A percentile compares a stretch with the other conserved stretches of the same genome.
phyloP scores from a whole-genome alignment of 2,797 vertebrate genomes.

The Microctenopoma stevenorrisi region DNA sequence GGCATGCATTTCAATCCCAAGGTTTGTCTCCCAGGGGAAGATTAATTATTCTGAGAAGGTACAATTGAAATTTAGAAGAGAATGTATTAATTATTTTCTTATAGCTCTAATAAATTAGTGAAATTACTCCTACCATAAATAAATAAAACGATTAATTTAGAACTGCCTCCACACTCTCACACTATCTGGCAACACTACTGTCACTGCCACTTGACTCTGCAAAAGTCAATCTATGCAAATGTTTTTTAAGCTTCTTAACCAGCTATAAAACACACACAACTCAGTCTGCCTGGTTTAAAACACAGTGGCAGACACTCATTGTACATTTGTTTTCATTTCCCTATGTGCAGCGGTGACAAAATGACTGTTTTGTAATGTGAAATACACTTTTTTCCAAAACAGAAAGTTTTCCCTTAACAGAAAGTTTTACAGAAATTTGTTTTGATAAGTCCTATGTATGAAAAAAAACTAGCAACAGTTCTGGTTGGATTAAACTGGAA shows the following conservation, averaged over 20 bases:
- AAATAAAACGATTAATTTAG: background rate
- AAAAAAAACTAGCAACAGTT: background rate
- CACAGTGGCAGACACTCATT: background rate
- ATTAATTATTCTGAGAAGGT: background rate
- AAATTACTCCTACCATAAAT: conserved; percentile 1
- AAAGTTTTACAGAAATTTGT: conserved; percentile 3
- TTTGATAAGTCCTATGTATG: background rate
- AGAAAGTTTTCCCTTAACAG: background rate
- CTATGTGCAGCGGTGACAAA: conserved; percentile 15
- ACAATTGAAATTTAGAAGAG: background rate
- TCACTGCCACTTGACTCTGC: background rate
- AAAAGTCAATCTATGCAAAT: background rate
- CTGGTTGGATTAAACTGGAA: background rate
- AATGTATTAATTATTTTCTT: background rate
- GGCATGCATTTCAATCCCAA: background rate
- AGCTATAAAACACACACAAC: background rate
- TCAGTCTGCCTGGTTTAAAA: conserved; percentile 9
- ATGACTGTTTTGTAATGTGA: background rate
- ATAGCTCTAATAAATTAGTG: conserved; percentile 6
- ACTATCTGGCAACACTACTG: background rate
- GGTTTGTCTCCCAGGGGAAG: background rate
- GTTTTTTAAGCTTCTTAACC: background rate
- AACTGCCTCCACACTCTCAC: background rate
- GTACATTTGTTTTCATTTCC: background rate
- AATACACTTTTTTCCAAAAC: background rate